A percentile compares a stretch with the other conserved stretches of the same genome.
These are phyloP conservation scores for Xenus cinereus DNA, from an alignment of 2,113 vertebrate species.

Conservation along the genomic window DNA sequence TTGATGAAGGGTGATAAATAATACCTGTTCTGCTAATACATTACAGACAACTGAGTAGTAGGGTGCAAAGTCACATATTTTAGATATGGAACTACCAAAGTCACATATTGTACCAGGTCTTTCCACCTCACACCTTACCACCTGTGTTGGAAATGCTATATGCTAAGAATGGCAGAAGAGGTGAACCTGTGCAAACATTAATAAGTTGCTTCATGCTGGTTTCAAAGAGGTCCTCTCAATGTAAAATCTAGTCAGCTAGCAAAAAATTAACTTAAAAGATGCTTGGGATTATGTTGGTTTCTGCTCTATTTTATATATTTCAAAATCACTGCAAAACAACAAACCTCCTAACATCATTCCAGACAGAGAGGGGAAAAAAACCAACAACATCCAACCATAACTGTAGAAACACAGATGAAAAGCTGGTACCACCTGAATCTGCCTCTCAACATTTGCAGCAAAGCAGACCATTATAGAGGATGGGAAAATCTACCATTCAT, in stretches of 20 bases:
- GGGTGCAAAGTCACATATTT: background rate
- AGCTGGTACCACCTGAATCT: background rate
- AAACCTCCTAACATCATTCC: background rate
- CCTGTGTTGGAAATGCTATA: background rate
- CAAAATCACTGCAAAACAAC: background rate
- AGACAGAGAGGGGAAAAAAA: background rate
- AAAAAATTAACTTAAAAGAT: background rate
- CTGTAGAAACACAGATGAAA: background rate
- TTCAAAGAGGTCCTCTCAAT: background rate
- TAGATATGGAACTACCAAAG: background rate
- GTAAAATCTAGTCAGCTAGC: background rate
- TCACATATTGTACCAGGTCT: background rate
- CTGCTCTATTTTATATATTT: background rate
- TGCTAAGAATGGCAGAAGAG: background rate
- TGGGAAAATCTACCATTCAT: background rate
- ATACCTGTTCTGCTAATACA: background rate
- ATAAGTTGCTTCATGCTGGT: background rate
- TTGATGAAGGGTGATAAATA: background rate
- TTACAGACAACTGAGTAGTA: background rate
- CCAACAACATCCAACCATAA: background rate
- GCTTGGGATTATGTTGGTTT: background rate
- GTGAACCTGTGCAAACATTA: background rate
- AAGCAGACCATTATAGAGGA: background rate
- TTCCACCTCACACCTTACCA: background rate
- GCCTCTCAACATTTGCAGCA: background rate